These are phyloP conservation scores for Chrysolina americana DNA, from an alignment of 2,888 invertebrate genomes.

Conservation along the genomic window DNA sequence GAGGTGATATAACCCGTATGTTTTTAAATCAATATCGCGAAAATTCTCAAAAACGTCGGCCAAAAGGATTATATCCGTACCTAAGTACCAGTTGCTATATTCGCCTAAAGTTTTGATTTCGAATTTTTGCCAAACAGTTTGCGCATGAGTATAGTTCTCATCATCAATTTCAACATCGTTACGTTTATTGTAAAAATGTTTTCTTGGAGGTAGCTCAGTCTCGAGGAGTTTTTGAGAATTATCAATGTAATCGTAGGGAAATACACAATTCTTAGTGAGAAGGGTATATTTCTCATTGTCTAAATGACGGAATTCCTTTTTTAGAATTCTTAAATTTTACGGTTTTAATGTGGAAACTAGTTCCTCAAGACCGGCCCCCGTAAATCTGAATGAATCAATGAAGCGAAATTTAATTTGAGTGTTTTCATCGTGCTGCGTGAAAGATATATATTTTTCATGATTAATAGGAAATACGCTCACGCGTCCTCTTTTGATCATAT, in stretches of 20 bases:
- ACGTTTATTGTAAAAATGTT: constrained; percentile 24
- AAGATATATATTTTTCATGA: constrained; percentile 58
- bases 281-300: constrained; percentile 6
- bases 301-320: background rate
- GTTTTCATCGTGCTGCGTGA: constrained; percentile 49
- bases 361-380: background rate
- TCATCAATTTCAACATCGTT: constrained; percentile 19
- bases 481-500: constrained; percentile 47
- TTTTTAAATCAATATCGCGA: constrained; percentile 40
- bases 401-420: constrained; percentile 36
- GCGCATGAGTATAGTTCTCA: too few relatives aligned
- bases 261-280: constrained; percentile 25
- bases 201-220: constrained; percentile 21
- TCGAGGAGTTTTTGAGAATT: background rate
- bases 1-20: constrained; percentile 31
- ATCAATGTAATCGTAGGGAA: constrained; percentile 22
- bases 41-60: constrained; percentile 61
- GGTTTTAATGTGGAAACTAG: background rate
- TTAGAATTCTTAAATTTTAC: constrained; percentile 12
- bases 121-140: constrained; percentile 43
- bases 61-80: constrained; percentile 56
- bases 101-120: constrained; percentile 44
- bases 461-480: constrained; percentile 57
- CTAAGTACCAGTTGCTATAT: constrained; percentile 55
- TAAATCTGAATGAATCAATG: constrained; percentile 29